Base-by-base conservation (phyloP, 2,797 vertebrate genomes). In the Melanogrammus aeglefinus region DNA sequence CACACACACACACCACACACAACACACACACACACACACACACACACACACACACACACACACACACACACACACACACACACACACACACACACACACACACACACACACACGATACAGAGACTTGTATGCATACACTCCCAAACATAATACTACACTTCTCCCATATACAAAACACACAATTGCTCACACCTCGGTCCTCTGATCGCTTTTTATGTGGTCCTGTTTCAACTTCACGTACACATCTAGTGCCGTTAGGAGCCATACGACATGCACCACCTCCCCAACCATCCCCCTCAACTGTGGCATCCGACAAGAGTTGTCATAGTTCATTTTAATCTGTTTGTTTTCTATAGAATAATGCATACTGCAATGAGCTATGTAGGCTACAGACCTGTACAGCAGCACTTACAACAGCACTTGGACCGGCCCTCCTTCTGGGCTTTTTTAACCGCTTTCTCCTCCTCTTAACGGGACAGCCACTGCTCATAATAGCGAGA, bases 401-500 rank as follows among this genome's bases (percentile, higher is more conserved):
- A 81, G 80, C 79, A 69, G 21, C 36, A 13, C 36, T 10, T n/a
- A 80, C 83, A 51, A 80, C 27, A 44, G 47, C 77, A 81, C 38
- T 41, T 44, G 73, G 24, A 14, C 51, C 75, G 73, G 66, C 47
- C 82, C 14, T 83, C 77, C 81, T 85, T 88, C 86, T 85, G 85
- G 86, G 87, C 88, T 80, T 84, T 90, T 92, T 87, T 44, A 86
- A 87, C 86, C 86, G 80, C 82, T 82, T 79, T 78, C 72, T 69
- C 75, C 73, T 71, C 38, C 85, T 87, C 85, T 36, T n/a, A 89
- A 89, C 83, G 81, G 81, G 76, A 89, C 84, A 88, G 18, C 91
- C 90, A 91, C 91, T 88, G 91, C 90, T 92, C 88, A 90, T 91
- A 81, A 83, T 84, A 89, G 90, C 89, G 90, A 93, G 93, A 94